A percentile compares a stretch with the other conserved stretches of the same genome.
phyloP scores from a whole-genome alignment of 2,797 vertebrate genomes.

The Rhyacichthys aspro region DNA sequence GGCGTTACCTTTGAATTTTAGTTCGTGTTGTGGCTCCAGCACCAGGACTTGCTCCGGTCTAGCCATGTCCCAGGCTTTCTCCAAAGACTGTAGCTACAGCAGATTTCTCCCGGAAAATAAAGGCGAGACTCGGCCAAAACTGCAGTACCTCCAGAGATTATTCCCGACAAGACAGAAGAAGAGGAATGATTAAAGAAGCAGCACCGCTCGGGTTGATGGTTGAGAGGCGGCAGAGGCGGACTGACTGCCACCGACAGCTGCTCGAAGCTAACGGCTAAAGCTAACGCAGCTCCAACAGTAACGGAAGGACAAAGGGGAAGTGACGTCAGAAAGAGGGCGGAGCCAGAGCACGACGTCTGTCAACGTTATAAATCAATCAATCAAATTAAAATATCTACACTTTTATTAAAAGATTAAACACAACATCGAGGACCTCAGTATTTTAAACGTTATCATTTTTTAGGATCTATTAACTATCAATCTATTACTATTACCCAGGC shows the following conservation, averaged over 20 bases:
- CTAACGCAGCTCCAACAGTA: constrained; percentile 52
- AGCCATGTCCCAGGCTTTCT: constrained; percentile 85
- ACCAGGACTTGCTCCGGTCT: constrained; percentile 90
- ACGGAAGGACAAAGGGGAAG: constrained; percentile 36
- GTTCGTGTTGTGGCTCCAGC: constrained; percentile 91
- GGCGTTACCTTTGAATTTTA: constrained; percentile 90
- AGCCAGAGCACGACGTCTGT: too few species aligned
- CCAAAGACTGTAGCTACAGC: constrained; percentile 34
- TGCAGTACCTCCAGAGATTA: constrained; percentile 29
- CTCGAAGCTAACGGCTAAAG: constrained; percentile 56
- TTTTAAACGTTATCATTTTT: too few species aligned
- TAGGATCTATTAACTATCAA: too few species aligned
- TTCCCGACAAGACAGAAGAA: constrained; percentile 8
- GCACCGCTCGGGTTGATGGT: constrained; percentile 33
- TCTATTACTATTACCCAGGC: too few species aligned
- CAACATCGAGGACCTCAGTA: too few species aligned
- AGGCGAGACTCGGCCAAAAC: constrained; percentile 33
- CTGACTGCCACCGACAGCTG: constrained; percentile 73
- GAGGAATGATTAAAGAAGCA: constrained; percentile 36
- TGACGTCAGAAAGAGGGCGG: constrained; percentile 34
- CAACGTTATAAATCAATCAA: too few species aligned
- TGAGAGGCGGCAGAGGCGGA: constrained; percentile 9
- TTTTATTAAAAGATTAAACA: too few species aligned
- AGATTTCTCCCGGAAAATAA: constrained; percentile 26
- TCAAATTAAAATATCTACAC: too few species aligned